Evolutionary conservation across 2,888 invertebrate species (phyloP), one percentile per base, ranked within the genome.

Genomic region (Apotomis capreana): DNA sequence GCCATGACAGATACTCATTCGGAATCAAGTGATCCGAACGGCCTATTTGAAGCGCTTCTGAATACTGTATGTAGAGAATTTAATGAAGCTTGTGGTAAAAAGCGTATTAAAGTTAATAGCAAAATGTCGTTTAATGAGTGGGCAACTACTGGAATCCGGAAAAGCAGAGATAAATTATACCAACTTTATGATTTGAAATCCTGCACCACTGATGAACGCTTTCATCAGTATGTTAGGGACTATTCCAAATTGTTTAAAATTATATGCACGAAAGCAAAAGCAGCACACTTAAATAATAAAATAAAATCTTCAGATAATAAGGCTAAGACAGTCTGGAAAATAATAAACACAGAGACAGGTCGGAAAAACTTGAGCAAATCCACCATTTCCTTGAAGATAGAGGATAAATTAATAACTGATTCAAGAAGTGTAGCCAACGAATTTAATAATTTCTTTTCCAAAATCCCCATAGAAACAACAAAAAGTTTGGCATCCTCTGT

Each of bases 91-190:
- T 52, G 52, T 52, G 13, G 52, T 52, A 52, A 52, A 52, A 52
- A 52, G 12, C 52, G 52, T n/a, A 52, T 52, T 12, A 52, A 52
- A 12, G 12, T 52, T 52, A 52, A 0, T 52, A 52, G 3, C 13
- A 52, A 52, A 52, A 40, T 52, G 12, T 12, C 52, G 12, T 52
- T 52, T 4, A 52, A 52, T 52, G 52, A 52, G 52, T 52, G 52
- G 52, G 52, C 52, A 52, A 52, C 52, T 12, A 52, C 52, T 12
- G 52, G 52, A 52, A 52, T 52, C 52, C 12, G 52, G 52, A 52
- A 12, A 52, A 52, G 52, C 12, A 52, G 52, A 52, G 52, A 52
- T 40, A 40, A 40, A 40, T 40, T 40, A 40, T 40, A 40, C 5
- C 40, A 40, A 40, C 40, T 40, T 5, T 40, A 40, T 40, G 40